phyloP scores from a whole-genome alignment of 2,797 vertebrate genomes.

The Coreius guichenoti region DNA sequence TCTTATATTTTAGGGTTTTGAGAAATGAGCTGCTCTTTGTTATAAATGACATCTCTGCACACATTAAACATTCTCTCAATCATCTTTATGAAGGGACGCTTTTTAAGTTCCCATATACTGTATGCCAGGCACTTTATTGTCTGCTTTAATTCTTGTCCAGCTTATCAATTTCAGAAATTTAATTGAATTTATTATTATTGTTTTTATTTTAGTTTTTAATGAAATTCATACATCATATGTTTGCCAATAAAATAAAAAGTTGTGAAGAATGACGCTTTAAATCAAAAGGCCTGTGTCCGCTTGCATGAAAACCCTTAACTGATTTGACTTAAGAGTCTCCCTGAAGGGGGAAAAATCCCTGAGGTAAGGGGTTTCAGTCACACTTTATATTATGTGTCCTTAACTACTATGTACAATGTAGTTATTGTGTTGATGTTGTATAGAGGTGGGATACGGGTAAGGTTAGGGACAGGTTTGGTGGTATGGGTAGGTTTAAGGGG shows the following conservation, averaged over 20 bases:
- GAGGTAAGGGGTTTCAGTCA: neutral
- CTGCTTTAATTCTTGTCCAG: constrained; percentile 15
- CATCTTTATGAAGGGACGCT: neutral
- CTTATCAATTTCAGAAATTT: neutral
- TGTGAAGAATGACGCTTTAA: neutral
- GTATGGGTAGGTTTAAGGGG: no score
- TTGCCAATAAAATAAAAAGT: neutral
- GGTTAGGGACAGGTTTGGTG: no score
- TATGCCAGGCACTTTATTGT: neutral
- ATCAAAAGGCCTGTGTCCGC: neutral
- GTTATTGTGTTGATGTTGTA: no score
- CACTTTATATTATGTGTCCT: no score
- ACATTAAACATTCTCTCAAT: neutral
- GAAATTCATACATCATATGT: neutral
- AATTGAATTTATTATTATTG: neutral
- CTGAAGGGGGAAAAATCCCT: neutral
- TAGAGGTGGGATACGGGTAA: no score
- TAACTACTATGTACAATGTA: no score
- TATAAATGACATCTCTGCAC: neutral
- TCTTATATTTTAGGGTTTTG: neutral
- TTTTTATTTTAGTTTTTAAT: neutral
- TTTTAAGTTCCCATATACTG: neutral
- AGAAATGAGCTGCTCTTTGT: neutral
- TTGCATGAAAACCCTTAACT: neutral
- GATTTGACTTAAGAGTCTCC: neutral